Evolutionary conservation across 2,888 invertebrate species (phyloP).

Genomic region (Chesias legatella): DNA sequence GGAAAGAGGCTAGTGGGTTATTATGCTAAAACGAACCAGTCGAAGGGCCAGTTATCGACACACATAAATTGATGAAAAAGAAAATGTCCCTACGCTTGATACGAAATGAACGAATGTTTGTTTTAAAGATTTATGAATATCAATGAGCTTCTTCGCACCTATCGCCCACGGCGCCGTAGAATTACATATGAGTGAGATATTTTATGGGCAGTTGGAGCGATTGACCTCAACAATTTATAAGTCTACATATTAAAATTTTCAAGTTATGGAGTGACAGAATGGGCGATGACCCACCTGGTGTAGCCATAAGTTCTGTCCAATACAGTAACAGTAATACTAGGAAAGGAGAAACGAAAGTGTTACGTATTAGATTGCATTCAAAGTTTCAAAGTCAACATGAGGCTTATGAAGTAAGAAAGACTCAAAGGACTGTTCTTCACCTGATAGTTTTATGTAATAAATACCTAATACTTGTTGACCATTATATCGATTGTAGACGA

Average conservation of each 20-base stretch:
- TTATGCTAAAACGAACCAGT: constrained; percentile 25
- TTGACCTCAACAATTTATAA: constrained; percentile 50
- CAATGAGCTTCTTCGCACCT: constrained; percentile 46
- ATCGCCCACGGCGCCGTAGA: constrained; percentile 43
- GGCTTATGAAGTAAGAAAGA: no score
- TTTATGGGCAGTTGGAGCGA: constrained; percentile 49
- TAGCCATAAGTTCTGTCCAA: no score
- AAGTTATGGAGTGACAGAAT: no score
- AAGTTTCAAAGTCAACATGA: no score
- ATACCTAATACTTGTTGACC: no score
- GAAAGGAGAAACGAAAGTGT: no score
- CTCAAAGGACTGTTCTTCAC: no score
- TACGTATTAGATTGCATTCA: no score
- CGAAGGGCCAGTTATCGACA: constrained; percentile 29
- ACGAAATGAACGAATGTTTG: constrained; percentile 33
- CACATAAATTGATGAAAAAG: constrained; percentile 30
- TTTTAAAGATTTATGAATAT: constrained; percentile 37
- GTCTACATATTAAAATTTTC: constrained; percentile 31
- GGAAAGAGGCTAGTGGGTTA: constrained; percentile 32
- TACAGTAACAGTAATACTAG: no score
- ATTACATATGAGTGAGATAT: constrained; percentile 46
- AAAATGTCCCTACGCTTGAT: constrained; percentile 30
- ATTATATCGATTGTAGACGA: no score
- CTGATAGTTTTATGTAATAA: no score
- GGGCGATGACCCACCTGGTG: no score